phyloP scores from a whole-genome alignment of 1,140 invertebrate genomes.

The Elysia chlorotica region DNA sequence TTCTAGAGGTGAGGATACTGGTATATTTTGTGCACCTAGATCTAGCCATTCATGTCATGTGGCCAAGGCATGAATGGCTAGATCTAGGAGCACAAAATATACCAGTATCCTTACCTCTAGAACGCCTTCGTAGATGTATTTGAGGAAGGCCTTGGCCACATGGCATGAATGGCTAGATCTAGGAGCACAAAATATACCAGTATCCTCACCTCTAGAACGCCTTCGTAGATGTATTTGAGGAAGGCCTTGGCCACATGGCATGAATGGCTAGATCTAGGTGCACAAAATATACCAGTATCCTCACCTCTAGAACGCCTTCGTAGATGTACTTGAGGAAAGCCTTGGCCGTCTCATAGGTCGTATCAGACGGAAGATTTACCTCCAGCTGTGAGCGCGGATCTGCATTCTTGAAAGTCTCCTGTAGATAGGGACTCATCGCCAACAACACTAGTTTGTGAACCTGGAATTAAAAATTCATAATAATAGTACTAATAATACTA shows the following conservation, averaged over 20 bases:
- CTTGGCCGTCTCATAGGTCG: conserved; percentile 24
- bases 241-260: conserved; percentile 26
- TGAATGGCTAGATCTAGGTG: no score
- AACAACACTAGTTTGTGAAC: conserved; percentile 44
- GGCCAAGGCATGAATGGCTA: no score
- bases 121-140: conserved; percentile 17
- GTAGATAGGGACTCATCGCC: conserved; percentile 40
- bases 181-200: no score
- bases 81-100: no score
- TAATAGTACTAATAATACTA: no score
- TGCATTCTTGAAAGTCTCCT: conserved; percentile 31
- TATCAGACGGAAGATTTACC: conserved; percentile 28
- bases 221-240: conserved; percentile 30
- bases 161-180: no score
- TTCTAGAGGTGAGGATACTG: conserved; percentile 15
- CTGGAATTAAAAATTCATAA: conserved; percentile 23
- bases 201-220: conserved; percentile 12
- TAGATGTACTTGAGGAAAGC: conserved; percentile 32
- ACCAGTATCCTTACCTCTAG: conserved; percentile 15
- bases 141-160: no score
- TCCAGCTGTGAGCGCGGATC: conserved; percentile 29
- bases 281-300: no score
- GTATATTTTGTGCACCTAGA: no score
- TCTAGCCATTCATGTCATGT: no score
- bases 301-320: conserved; percentile 16